phyloP scores from a whole-genome alignment of 2,113 vertebrate species.

The Cochlearius cochlearius region DNA sequence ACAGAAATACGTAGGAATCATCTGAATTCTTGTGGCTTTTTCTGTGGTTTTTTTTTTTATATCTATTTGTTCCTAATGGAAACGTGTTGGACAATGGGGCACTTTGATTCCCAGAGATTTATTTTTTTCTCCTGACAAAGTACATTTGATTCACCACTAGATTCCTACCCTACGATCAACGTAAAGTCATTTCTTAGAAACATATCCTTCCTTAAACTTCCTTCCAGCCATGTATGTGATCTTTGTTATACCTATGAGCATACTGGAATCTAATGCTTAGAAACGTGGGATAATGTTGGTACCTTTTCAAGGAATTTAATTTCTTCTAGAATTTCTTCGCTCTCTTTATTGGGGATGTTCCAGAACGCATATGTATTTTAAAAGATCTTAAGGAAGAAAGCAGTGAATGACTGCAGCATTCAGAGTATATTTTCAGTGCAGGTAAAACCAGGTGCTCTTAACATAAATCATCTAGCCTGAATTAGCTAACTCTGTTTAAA shows the following conservation, averaged over 20 bases:
- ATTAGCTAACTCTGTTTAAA: slow-evolving; percentile 3
- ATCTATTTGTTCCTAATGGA: background rate
- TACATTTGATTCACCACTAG: background rate
- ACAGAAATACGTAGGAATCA: background rate
- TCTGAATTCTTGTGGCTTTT: background rate
- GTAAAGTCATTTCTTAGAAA: background rate
- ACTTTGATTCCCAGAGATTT: background rate
- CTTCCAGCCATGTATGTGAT: background rate
- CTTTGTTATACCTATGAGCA: background rate
- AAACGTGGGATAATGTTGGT: background rate
- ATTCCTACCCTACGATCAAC: background rate
- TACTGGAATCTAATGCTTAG: background rate
- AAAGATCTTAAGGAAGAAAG: background rate
- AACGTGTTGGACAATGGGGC: background rate
- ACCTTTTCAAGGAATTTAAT: background rate
- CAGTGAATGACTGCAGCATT: background rate
- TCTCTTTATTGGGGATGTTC: background rate
- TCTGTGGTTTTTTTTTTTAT: background rate
- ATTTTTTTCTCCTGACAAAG: background rate
- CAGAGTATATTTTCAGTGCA: background rate
- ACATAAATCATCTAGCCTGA: background rate
- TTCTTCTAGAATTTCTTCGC: background rate
- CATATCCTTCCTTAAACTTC: background rate
- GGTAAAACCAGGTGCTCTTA: background rate
- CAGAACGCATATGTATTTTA: background rate